Evolutionary conservation across 2,888 invertebrate genomes (phyloP).

Genomic region (Polylopha cassiicola): DNA sequence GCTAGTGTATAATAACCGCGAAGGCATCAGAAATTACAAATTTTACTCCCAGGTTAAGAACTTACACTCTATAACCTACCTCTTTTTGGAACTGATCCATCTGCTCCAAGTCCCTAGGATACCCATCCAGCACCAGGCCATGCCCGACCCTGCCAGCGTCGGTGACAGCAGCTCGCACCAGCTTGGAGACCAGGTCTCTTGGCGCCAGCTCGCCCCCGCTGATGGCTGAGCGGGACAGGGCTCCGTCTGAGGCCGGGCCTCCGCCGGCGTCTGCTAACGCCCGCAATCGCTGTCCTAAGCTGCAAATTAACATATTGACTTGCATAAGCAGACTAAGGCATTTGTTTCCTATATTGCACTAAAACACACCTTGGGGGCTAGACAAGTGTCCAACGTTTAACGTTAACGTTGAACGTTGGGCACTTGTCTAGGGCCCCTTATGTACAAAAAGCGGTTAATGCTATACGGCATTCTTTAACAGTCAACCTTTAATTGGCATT

Average conservation of each 20-base stretch:
- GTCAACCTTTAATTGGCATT: no score
- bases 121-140: conserved; percentile 95
- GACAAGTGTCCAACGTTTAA: no score
- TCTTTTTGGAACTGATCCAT: conserved; percentile 91
- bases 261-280: conserved; percentile 82
- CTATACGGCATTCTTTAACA: no score
- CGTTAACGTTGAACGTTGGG: no score
- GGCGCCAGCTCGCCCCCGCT: conserved; percentile 89
- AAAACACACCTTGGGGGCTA: no score
- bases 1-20: no score
- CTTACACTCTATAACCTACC: no score
- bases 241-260: conserved; percentile 79
- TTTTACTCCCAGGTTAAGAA: no score
- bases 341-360: no score
- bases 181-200: conserved; percentile 84
- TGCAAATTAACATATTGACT: conserved; percentile 37
- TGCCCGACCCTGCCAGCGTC: conserved; percentile 76
- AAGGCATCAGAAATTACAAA: no score
- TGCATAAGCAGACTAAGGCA: neutral
- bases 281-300: conserved; percentile 87
- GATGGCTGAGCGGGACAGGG: conserved; percentile 82
- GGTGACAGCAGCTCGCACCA: conserved; percentile 83
- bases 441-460: no score
- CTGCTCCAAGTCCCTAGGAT: conserved; percentile 93
- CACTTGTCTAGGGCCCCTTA: no score